Conservation (phyloP, 2,888 invertebrate genomes). For the Amphipyra berbera region DNA sequence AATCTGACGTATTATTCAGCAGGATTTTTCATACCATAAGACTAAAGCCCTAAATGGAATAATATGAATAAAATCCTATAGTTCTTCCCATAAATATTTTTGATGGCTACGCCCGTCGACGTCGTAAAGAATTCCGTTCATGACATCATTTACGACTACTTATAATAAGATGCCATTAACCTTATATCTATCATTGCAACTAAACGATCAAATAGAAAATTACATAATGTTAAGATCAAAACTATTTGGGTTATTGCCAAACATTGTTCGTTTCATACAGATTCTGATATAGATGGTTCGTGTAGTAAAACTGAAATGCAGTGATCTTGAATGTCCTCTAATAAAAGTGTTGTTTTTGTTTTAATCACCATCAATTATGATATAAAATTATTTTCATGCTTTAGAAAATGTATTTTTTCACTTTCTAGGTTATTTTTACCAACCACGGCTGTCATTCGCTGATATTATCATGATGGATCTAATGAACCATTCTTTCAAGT, state of each 20-base stretch:
- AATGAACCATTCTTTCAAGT: no score
- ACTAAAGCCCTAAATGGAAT: not conserved
- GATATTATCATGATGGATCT: no score
- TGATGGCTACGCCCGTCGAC: conserved; percentile 45
- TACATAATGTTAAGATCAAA: conserved; percentile 35
- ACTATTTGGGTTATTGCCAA: conserved; percentile 54
- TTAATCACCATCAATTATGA: conserved; percentile 3
- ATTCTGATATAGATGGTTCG: no score
- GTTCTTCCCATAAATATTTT: conserved; percentile 26
- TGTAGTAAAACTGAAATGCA: conserved; percentile 24
- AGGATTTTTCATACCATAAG: no score
- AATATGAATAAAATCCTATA: not conserved
- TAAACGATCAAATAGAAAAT: conserved; percentile 44
- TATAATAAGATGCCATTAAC: conserved; percentile 55
- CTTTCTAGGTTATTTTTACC: not conserved
- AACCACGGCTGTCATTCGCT: no score
- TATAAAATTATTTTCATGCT: conserved; percentile 1
- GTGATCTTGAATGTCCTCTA: conserved; percentile 48
- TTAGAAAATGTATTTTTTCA: not conserved
- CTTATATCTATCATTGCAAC: conserved; percentile 40
- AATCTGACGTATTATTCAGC: no score
- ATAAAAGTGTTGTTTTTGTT: conserved; percentile 4
- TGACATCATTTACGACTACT: conserved; percentile 64
- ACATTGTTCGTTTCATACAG: conserved; percentile 17
- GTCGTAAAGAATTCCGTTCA: conserved; percentile 43